A percentile compares a stretch with the other conserved stretches of the same genome.
These are phyloP conservation scores for Pseudomyrmex sp. DNA, from an alignment of 1,140 invertebrate genomes.

Conservation along the genomic window DNA sequence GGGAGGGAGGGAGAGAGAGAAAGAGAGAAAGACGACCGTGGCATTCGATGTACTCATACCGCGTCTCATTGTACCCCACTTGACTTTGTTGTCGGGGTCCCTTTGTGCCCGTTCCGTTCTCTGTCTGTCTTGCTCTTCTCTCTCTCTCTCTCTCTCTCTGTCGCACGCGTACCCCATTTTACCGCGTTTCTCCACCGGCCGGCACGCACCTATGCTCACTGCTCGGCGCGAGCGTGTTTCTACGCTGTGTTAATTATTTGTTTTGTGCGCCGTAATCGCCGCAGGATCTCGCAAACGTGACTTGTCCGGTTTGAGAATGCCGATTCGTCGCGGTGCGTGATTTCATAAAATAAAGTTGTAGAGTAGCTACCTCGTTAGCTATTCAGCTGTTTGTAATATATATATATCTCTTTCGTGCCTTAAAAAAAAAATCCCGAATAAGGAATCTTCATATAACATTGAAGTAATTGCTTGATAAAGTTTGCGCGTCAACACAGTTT, in stretches of 20 bases:
- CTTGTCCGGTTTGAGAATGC: background rate
- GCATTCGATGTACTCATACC: slow-evolving; percentile 82
- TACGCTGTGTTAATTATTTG: slow-evolving; percentile 77
- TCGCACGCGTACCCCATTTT: slow-evolving; percentile 37
- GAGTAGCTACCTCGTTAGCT: background rate
- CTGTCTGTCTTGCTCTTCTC: slow-evolving; percentile 56
- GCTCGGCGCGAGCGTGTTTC: slow-evolving; percentile 50
- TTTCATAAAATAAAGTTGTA: background rate
- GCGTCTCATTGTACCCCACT: slow-evolving; percentile 83
- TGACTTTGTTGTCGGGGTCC: slow-evolving; percentile 83
- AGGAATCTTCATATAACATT: background rate
- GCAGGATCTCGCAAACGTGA: slow-evolving; percentile 68
- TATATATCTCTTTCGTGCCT: background rate
- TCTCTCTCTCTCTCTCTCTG: slow-evolving; percentile 65
- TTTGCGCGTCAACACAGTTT: background rate
- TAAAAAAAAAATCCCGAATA: background rate
- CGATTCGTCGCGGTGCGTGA: background rate
- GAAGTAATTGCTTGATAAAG: background rate
- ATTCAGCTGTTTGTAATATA: background rate
- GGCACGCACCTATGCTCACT: slow-evolving; percentile 61
- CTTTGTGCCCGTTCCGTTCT: slow-evolving; percentile 76
- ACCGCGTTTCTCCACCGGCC: slow-evolving; percentile 25
- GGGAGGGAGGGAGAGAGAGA: no score
- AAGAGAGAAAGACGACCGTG: slow-evolving; percentile 69
- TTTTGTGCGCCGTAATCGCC: slow-evolving; percentile 72